Base-by-base conservation (phyloP, 2,888 invertebrate species). In the Apodemia zela region DNA sequence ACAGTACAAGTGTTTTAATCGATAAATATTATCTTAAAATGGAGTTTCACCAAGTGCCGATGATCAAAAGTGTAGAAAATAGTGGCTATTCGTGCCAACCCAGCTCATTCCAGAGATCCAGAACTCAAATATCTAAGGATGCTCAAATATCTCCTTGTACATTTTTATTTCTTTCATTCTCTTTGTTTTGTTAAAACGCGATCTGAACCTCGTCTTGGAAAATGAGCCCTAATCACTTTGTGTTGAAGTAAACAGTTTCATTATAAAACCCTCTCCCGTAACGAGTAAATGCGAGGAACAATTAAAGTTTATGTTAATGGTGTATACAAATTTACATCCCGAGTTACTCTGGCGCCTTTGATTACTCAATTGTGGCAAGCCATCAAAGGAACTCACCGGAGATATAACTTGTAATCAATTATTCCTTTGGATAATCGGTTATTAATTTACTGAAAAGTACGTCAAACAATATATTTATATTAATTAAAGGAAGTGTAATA, bases 221-320 rank as follows among this genome's bases (percentile, higher is more conserved):
- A 0, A 42, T 15, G 5, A 42, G 15, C 15, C 3, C 18, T 18
- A 51, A 51, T 21, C 11, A 21, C 18, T 49, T 49, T 11, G 49
- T n/a, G 10, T 51, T 51, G 18, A 51, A 18, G 49, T 51, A 18
- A 35, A 42, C 42, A 42, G 42, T 62, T 63, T 63, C 21, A 63
- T 45, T 17, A 58, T 63, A 11, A 63, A 63, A 47, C n/a, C 33
- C 59, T 58, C 62, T 45, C 18, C 45, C 10, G 10, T 17, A 33
- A 60, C 29, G 47, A 29, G 47, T 47, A 25, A 45, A 29, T 17
- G 13, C 17, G 17, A 47, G 8, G 15, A 54, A 11, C 21, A 18
- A 51, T 61, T 49, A 59, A 63, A 63, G 63, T 59, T 63, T 63
- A 63, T 59, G 59, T 33, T 63, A 49, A 59, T 33, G n/a, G 59